Percentiles rank a stretch among this genome's conserved stretches.
phyloP scores from a whole-genome alignment of 2,113 vertebrate genomes.

The Chloropsis hardwickii region DNA sequence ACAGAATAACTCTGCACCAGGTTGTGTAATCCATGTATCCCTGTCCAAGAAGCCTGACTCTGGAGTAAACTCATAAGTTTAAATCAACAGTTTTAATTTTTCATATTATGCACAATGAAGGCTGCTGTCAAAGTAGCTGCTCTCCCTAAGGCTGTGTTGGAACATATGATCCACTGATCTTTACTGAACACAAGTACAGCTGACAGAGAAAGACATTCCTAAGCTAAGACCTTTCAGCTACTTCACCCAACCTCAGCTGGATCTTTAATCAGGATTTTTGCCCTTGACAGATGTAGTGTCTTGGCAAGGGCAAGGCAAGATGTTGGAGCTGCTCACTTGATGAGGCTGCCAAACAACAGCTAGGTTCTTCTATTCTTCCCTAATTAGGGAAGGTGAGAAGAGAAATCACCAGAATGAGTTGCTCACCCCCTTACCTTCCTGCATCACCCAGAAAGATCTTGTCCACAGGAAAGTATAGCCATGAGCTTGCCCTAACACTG shows the following conservation, averaged over 20 bases:
- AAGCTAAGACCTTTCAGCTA: background rate
- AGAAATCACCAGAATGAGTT: background rate
- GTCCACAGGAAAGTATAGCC: background rate
- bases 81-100: background rate
- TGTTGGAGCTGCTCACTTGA: background rate
- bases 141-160: background rate
- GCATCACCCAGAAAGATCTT: background rate
- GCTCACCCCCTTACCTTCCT: background rate
- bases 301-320: background rate
- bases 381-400: background rate
- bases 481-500: background rate
- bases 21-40: fast-evolving
- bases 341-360: background rate
- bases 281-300: background rate
- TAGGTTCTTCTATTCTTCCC: background rate
- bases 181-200: background rate
- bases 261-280: background rate
- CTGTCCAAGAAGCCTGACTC: background rate
- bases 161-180: background rate
- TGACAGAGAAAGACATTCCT: background rate
- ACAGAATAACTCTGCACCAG: background rate
- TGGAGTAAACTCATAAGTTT: background rate
- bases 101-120: background rate
- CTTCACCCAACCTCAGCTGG: background rate
- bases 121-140: background rate